These are phyloP conservation scores for Thalassoma bifasciatum DNA, from an alignment of 2,113 vertebrate genomes.

Conservation along the genomic window DNA sequence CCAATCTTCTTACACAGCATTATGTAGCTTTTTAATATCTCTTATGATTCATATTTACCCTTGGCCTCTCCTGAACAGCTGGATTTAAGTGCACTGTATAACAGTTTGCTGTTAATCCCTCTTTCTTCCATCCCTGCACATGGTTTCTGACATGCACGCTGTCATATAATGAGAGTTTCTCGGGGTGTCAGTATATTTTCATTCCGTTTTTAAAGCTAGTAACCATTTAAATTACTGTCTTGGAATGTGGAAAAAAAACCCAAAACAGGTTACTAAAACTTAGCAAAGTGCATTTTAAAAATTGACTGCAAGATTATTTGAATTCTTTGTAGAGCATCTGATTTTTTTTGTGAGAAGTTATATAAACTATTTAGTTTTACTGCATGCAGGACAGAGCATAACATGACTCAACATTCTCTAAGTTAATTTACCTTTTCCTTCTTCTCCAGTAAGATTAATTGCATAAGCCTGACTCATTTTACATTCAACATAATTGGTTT, in stretches of 20 bases:
- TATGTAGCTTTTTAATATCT: constrained; percentile 23
- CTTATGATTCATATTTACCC: not conserved
- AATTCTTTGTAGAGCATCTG: too few relatives aligned
- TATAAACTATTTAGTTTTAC: not conserved
- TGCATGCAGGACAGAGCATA: not conserved
- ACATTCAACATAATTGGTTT: constrained; percentile 4
- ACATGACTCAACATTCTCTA: not conserved
- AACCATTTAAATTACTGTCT: not conserved
- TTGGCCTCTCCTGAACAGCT: not conserved
- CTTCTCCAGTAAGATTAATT: not conserved
- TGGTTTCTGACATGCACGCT: not conserved
- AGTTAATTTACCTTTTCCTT: constrained; percentile 4
- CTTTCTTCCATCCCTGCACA: not conserved
- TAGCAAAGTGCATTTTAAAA: too few relatives aligned
- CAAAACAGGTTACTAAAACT: too few relatives aligned
- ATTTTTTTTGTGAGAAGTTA: too few relatives aligned
- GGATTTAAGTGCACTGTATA: constrained; percentile 26
- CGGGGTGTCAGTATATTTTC: not conserved
- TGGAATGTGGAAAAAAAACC: not conserved
- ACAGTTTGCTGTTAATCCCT: constrained; percentile 6
- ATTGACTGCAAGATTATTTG: too few relatives aligned
- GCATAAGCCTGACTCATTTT: not conserved
- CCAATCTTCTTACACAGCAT: not conserved
- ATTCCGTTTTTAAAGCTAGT: too few relatives aligned
- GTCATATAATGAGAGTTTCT: not conserved